These are phyloP conservation scores for Neodon shergylaensis DNA, from an alignment of 2,113 vertebrate species.

Conservation along the genomic window DNA sequence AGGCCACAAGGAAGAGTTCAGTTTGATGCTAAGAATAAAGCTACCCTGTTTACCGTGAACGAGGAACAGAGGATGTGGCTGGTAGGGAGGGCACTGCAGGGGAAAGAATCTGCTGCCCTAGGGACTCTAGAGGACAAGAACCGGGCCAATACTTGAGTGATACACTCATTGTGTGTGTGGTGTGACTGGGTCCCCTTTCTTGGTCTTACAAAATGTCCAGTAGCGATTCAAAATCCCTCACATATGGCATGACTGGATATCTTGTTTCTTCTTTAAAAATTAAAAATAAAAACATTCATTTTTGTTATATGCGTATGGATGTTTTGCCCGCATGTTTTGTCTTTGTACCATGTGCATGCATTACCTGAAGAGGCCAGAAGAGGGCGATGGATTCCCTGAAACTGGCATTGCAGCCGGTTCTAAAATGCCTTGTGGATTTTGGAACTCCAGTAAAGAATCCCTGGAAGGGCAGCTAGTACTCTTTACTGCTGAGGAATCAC, in stretches of 20 bases:
- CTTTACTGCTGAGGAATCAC: neutral
- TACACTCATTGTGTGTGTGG: neutral
- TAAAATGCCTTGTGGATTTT: neutral
- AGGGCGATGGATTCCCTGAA: neutral
- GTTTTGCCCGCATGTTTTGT: neutral
- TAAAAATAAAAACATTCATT: neutral
- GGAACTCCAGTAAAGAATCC: neutral
- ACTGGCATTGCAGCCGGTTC: neutral
- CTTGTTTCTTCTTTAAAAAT: neutral
- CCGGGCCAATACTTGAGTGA: neutral
- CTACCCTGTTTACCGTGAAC: neutral
- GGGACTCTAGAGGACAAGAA: neutral
- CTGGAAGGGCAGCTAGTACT: neutral
- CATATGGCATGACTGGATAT: neutral
- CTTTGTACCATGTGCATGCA: neutral
- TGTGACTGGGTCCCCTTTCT: neutral
- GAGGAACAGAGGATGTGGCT: neutral
- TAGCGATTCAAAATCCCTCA: neutral
- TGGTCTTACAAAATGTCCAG: neutral
- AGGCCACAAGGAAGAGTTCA: neutral
- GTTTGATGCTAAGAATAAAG: neutral
- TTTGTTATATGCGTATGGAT: neutral
- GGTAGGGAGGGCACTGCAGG: neutral
- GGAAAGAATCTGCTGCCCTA: neutral
- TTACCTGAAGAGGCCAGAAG: neutral